Percentiles rank a stretch among this genome's conserved stretches.
These are phyloP conservation scores for Lasiommata megera DNA, from an alignment of 2,888 invertebrate species.

Conservation along the genomic window DNA sequence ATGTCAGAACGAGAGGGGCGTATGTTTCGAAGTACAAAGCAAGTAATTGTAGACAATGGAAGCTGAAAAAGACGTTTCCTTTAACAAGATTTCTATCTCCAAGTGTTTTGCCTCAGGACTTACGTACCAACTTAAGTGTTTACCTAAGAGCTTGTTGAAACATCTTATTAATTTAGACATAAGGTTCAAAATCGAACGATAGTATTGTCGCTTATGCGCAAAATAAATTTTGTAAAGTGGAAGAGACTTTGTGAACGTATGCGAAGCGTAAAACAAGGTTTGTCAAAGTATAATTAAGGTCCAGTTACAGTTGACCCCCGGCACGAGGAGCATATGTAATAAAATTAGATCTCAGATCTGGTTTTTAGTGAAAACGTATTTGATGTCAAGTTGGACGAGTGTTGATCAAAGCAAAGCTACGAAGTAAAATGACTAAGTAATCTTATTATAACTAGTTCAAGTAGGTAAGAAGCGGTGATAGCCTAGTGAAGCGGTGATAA, in stretches of 20 bases:
- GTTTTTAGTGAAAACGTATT: constrained; percentile 20
- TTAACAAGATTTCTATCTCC: constrained; percentile 77
- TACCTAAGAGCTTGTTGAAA: neutral
- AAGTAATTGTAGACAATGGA: constrained; percentile 79
- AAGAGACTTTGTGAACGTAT: constrained; percentile 71
- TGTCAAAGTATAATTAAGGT: constrained; percentile 67
- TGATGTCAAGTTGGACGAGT: constrained; percentile 27
- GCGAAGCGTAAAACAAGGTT: constrained; percentile 76
- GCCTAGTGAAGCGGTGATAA: too few species aligned
- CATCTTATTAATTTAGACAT: constrained; percentile 1
- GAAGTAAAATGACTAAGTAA: constrained; percentile 10
- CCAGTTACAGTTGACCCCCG: constrained; percentile 47
- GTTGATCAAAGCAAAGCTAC: constrained; percentile 27
- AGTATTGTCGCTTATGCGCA: neutral
- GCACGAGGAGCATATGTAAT: neutral
- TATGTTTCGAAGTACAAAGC: constrained; percentile 50
- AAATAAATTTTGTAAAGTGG: constrained; percentile 44
- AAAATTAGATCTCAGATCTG: constrained; percentile 17
- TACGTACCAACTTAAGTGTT: constrained; percentile 39
- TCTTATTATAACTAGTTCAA: constrained; percentile 9
- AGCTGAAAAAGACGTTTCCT: constrained; percentile 79
- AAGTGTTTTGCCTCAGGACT: constrained; percentile 70
- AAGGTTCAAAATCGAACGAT: constrained; percentile 33
- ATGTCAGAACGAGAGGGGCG: constrained; percentile 41
- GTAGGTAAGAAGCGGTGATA: neutral